Base-by-base conservation (phyloP, 2,797 vertebrate species). In the Novumbra hubbsi region DNA sequence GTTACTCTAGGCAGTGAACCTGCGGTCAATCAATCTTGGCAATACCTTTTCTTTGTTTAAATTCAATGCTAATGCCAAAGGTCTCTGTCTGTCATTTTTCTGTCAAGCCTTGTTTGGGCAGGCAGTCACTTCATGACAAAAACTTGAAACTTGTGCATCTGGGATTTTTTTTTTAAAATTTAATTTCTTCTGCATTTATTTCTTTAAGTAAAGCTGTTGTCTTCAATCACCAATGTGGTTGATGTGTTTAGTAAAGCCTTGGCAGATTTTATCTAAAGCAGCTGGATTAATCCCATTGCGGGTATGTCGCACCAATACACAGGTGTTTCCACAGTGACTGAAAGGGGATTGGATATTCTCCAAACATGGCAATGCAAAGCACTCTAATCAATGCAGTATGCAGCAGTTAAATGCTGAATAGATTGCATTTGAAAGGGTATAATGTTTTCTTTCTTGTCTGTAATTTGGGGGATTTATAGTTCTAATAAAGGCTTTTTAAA, bases 401-500 rank as follows among this genome's bases (percentile, higher is more conserved):
- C 57, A 73, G 30, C 68, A 77, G 66, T 60, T 68, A 75, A 71
- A 72, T 75, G 63, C 67, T 75, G 62, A 76, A 84, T 80, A 80
- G 78, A 72, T 85, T 30, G 70, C 32, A 78, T 80, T 77, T 72
- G 80, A 69, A 73, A 79, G 81, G 90, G 88, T 90, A 85, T 90
- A 88, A 15, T 50, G 71, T 62, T 28, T 70, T 19, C 32, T 19
- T 71, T 76, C 71, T 79, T 73, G 78, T 80, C 69, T 78, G 17
- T 30, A 5, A 60, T 81, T 72, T 81, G 78, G 77, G 77, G 71
- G 67, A 73, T 81, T 81, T 82, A 62, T 81, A 82, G 78, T 86
- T 84, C 57, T 75, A 92, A 91, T 92, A 92, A 93, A 93, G 30
- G 17, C 72, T 87, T 89, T 87, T 76, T 79, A 66, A 75, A 63